Evolutionary conservation across 1,140 invertebrate species (phyloP).

Genomic region (Hyphantria cunea): DNA sequence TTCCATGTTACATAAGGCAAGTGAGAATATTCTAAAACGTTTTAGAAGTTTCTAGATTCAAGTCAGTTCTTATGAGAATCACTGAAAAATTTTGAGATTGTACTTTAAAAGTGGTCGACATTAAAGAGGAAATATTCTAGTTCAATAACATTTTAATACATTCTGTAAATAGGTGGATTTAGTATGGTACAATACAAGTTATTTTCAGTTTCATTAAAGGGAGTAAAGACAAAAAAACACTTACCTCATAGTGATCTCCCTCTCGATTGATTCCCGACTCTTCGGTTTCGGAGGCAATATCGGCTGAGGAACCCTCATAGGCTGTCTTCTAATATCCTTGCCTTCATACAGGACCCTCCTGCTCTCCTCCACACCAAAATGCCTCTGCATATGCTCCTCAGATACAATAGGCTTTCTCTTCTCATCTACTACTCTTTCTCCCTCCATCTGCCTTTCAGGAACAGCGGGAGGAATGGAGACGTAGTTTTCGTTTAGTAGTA

Average conservation of each 20-base stretch:
- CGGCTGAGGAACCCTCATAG: slow-evolving; percentile 50
- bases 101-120: too few species aligned
- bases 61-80: too few species aligned
- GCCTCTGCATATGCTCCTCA: slow-evolving; percentile 72
- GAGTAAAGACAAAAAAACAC: slow-evolving; percentile 9
- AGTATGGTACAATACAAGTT: too few species aligned
- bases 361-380: slow-evolving; percentile 73
- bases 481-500: slow-evolving; percentile 79
- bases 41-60: too few species aligned
- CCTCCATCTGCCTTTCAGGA: slow-evolving; percentile 40
- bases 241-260: slow-evolving; percentile 76
- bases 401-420: slow-evolving; percentile 74
- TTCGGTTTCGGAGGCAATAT: slow-evolving; percentile 66
- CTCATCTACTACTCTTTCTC: slow-evolving; percentile 45
- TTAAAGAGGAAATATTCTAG: too few species aligned
- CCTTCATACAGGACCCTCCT: slow-evolving; percentile 69
- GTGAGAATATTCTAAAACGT: too few species aligned
- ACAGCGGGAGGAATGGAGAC: slow-evolving; percentile 44
- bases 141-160: too few species aligned
- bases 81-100: too few species aligned
- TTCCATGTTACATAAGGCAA: too few species aligned
- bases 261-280: slow-evolving; percentile 67
- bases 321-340: slow-evolving; percentile 35
- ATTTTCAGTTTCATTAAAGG: too few species aligned
- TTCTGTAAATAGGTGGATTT: too few species aligned